A percentile compares a stretch with the other conserved stretches of the same genome.
These are phyloP conservation scores for Enteromius trimaculatus DNA, from an alignment of 2,797 vertebrate species.

Conservation along the genomic window DNA sequence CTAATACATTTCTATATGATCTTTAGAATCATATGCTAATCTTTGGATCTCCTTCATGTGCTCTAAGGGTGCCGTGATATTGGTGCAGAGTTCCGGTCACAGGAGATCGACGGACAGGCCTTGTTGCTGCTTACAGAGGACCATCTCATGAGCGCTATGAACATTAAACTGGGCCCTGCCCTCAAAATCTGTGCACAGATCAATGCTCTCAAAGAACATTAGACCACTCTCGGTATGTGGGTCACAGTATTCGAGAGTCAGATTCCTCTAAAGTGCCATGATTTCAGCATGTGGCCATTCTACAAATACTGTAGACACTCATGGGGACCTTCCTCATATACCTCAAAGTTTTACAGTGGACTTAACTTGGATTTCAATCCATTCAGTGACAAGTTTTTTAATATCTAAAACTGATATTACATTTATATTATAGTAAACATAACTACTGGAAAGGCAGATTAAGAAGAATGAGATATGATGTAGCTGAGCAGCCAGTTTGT, in stretches of 20 bases:
- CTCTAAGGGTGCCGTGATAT: conserved; percentile 84
- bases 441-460: background rate
- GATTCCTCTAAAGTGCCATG: conserved; percentile 22
- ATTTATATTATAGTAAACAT: conserved; percentile 27
- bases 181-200: conserved; percentile 94
- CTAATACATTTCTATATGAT: background rate
- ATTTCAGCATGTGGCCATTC: conserved; percentile 5
- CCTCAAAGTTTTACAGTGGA: conserved; percentile 21
- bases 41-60: background rate
- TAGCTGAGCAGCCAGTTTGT: background rate
- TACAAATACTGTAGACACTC: background rate
- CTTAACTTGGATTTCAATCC: background rate
- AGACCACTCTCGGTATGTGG: conserved; percentile 32
- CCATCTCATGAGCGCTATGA: conserved; percentile 93
- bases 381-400: conserved; percentile 8
- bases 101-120: conserved; percentile 93
- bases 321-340: conserved; percentile 18
- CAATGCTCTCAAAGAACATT: conserved; percentile 88
- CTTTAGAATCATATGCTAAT: background rate
- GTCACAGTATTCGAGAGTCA: background rate
- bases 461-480: background rate
- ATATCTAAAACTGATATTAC: background rate
- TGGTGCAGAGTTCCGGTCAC: conserved; percentile 87
- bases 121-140: conserved; percentile 92
- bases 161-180: conserved; percentile 91